Evolutionary conservation across 2,888 invertebrate species (phyloP).

Genomic region (Acholoe squamosa): DNA sequence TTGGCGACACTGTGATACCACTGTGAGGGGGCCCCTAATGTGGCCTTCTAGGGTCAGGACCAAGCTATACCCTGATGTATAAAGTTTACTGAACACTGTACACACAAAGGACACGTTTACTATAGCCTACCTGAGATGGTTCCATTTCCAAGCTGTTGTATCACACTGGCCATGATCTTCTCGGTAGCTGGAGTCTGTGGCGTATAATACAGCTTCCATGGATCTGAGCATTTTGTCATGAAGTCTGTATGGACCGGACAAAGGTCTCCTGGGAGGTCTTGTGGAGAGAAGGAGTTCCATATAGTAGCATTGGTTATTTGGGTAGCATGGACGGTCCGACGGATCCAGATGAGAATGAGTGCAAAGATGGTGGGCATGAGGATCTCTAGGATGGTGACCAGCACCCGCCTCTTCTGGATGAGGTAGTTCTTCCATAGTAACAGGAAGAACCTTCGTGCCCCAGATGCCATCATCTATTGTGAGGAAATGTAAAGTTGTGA

Average conservation of each 20-base stretch:
- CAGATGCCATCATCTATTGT: conserved; percentile 30
- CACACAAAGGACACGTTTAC: no score
- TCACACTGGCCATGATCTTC: conserved; percentile 21
- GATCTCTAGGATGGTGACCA: conserved; percentile 88
- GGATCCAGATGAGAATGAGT: conserved; percentile 88
- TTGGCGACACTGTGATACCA: no score
- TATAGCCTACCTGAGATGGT: conserved; percentile 31
- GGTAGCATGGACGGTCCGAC: conserved; percentile 85
- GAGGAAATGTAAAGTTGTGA: no score
- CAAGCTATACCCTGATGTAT: no score
- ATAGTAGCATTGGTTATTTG: conserved; percentile 54
- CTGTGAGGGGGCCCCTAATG: no score
- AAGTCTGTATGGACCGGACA: not conserved
- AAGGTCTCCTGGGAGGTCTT: not conserved
- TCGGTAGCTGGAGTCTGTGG: conserved; percentile 29
- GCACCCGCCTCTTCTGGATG: conserved; percentile 89
- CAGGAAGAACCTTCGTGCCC: conserved; percentile 85
- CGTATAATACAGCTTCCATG: conserved; percentile 30
- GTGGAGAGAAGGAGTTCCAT: conserved; percentile 66
- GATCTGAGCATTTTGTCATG: no score
- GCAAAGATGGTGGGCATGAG: conserved; percentile 79
- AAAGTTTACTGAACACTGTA: no score
- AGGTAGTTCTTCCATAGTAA: conserved; percentile 93
- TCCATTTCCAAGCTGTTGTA: not conserved
- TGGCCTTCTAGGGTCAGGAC: no score